Evolutionary conservation across 1,140 invertebrate genomes (phyloP), one percentile per base, ranked within the genome.

Genomic region (Arion vulgaris): DNA sequence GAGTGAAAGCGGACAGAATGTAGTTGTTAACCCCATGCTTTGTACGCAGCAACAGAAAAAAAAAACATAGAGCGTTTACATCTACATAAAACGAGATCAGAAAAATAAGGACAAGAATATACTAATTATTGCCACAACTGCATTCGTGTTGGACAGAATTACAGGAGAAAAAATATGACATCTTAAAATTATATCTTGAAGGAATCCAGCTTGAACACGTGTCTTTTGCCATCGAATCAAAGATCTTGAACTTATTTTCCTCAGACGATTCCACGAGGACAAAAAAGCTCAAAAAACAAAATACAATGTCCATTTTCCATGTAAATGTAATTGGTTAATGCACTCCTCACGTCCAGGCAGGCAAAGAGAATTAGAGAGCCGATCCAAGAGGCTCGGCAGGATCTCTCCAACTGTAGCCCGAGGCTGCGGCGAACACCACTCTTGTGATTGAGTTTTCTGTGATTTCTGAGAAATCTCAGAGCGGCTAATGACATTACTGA

Each of bases 391-490:
- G 32, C 51, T 57, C 1, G 19, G 17, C n/a, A n/a, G n/a, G 19
- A 57, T 41, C 5, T 39, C 76, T 66, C 69, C 2, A 66, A 71
- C 11, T 53, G 28, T 66, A 73, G 71, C 80, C 68, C 80, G 11
- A 39, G 49, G 39, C 72, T 19, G 53, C n/a, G 32, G 79, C 66
- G 68, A n/a, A 32, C 19, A 41, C 73, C 83, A 76, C 73, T 77
- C 36, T 13, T 53, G 13, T 84, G 62, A 81, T 84, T 82, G 62
- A 81, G 71, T 81, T 82, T 51, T 73, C 83, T 62, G 49, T 78
- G 74, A 69, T 82, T 82, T 83, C 62, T 83, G 76, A 74, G n/a
- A n/a, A n/a, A n/a, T n/a, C n/a, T n/a, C n/a, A n/a, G n/a, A 38
- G 66, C 53, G 68, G 82, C 57, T 83, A 79, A 83, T 83, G 68